These are phyloP conservation scores for Hirtodrosophila cameraria DNA, from an alignment of 2,888 invertebrate genomes.

Conservation along the genomic window DNA sequence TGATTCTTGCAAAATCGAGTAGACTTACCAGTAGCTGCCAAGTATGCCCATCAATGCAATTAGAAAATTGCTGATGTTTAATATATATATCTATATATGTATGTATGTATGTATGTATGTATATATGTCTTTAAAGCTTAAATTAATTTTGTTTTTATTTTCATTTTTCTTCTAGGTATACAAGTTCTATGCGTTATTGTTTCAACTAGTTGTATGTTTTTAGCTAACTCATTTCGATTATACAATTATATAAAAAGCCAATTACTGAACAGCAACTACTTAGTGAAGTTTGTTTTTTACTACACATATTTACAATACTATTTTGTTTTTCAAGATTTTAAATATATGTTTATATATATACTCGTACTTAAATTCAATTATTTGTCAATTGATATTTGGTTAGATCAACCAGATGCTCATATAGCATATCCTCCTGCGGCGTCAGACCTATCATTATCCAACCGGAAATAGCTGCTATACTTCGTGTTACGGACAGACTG, in stretches of 20 bases:
- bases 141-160: conserved; percentile 26
- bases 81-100: too few species aligned
- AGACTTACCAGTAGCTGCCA: conserved; percentile 72
- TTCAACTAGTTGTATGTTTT: conserved; percentile 32
- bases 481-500: conserved; percentile 85
- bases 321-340: too few species aligned
- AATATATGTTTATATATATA: not conserved
- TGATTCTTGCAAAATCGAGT: conserved; percentile 19
- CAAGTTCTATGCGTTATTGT: conserved; percentile 45
- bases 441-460: conserved; percentile 86
- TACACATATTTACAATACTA: conserved; percentile 41
- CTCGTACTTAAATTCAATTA: conserved; percentile 79
- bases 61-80: conserved; percentile 35
- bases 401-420: conserved; percentile 84
- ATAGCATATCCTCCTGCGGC: conserved; percentile 85
- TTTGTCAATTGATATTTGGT: conserved; percentile 84
- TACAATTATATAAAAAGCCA: conserved; percentile 74
- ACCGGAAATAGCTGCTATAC: conserved; percentile 85
- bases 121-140: conserved; percentile 69
- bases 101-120: too few species aligned
- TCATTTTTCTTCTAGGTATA: conserved; percentile 35
- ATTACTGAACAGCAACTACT: conserved; percentile 68
- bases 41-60: conserved; percentile 75
- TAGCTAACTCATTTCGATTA: conserved; percentile 57
- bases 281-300: conserved; percentile 39